These are phyloP conservation scores for Anagrus nilaparvatae DNA, from an alignment of 1,140 invertebrate genomes.

Conservation along the genomic window DNA sequence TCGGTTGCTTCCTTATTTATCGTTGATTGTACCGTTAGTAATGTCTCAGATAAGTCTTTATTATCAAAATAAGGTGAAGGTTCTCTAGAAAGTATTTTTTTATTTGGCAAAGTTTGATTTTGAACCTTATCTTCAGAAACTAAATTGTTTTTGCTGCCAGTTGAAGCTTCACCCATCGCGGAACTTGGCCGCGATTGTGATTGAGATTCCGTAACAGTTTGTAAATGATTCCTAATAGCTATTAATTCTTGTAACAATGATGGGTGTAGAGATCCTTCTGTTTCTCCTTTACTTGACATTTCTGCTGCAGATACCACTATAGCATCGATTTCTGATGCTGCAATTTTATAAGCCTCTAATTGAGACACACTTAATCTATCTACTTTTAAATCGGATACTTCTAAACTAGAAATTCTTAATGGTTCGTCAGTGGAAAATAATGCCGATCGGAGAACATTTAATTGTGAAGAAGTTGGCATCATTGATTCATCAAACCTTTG, in stretches of 20 bases:
- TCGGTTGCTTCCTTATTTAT: constrained; percentile 1
- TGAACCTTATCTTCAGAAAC: too few species aligned
- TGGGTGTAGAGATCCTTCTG: constrained; percentile 25
- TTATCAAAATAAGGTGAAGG: too few species aligned
- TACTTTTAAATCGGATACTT: constrained; percentile 65
- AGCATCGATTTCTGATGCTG: constrained; percentile 69
- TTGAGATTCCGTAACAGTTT: constrained; percentile 8
- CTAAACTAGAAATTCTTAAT: constrained; percentile 44
- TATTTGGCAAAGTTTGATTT: too few species aligned
- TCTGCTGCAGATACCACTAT: constrained; percentile 57
- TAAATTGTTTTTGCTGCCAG: constrained; percentile 23
- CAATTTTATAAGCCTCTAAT: constrained; percentile 63
- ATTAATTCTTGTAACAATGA: constrained; percentile 34
- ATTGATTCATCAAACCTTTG: constrained; percentile 1
- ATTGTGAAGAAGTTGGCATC: neutral
- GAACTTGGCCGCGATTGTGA: constrained; percentile 5
- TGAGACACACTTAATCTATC: constrained; percentile 65
- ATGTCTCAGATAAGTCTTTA: too few species aligned
- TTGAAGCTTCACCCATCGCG: constrained; percentile 23
- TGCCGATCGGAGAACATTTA: constrained; percentile 21
- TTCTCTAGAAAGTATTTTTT: too few species aligned
- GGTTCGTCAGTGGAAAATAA: constrained; percentile 32
- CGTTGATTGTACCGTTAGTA: neutral
- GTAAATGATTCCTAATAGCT: constrained; percentile 35
- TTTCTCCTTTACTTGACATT: constrained; percentile 30